Conservation (phyloP, 1,140 invertebrate genomes). For the Leptinotarsa undecemlineata region DNA sequence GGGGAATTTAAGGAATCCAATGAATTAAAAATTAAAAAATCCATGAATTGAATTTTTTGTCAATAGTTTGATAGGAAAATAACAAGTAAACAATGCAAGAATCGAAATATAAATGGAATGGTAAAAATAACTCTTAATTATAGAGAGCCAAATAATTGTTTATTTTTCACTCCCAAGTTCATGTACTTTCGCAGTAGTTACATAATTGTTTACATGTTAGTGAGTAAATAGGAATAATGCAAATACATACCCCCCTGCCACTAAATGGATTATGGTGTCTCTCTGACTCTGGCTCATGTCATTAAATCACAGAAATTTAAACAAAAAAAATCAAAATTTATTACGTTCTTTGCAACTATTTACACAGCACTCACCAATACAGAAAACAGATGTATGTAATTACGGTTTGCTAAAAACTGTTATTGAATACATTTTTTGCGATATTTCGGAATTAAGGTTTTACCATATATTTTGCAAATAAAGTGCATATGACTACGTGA, state of each 20-base stretch:
- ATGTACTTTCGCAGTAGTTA: neutral
- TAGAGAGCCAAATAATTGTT: neutral
- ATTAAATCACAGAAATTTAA: slow-evolving; percentile 33
- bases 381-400: neutral
- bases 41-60: no score
- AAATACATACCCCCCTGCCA: slow-evolving; percentile 80
- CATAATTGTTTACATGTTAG: neutral
- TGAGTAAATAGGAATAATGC: slow-evolving; percentile 5
- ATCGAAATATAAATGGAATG: no score
- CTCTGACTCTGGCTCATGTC: slow-evolving; percentile 72
- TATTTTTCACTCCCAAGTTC: neutral
- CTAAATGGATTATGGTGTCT: slow-evolving; percentile 83
- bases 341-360: slow-evolving; percentile 5
- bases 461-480: neutral
- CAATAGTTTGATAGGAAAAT: no score
- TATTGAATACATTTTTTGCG: neutral
- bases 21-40: no score
- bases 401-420: neutral
- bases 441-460: neutral
- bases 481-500: slow-evolving; percentile 21
- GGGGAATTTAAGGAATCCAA: no score
- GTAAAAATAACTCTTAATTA: neutral
- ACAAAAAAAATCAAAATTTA: neutral
- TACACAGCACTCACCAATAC: slow-evolving; percentile 12
- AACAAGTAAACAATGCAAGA: no score